A percentile compares a stretch with the other conserved stretches of the same genome.
Conservation (phyloP, 2,888 invertebrate genomes). For the Andrena bucephala region DNA sequence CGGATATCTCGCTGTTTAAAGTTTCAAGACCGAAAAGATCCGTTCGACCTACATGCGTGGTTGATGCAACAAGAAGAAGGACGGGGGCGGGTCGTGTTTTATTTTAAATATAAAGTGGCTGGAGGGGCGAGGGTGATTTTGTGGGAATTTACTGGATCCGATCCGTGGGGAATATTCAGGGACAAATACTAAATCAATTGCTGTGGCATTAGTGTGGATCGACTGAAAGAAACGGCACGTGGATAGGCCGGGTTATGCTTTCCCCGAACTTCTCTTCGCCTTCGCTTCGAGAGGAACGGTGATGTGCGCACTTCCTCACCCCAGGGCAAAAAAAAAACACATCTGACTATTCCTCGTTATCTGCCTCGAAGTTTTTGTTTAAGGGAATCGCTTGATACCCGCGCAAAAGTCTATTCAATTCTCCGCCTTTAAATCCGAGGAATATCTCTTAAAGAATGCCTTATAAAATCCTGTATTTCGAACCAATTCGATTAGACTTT, state of each 20-base stretch:
- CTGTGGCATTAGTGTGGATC: neutral
- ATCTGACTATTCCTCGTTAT: neutral
- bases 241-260: neutral
- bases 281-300: no score
- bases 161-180: neutral
- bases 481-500: constrained; percentile 33
- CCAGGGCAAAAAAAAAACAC: neutral
- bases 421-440: constrained; percentile 18
- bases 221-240: neutral
- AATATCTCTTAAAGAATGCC: neutral
- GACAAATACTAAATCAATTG: constrained; percentile 1
- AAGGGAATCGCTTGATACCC: neutral
- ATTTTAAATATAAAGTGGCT: constrained; percentile 37
- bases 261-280: neutral
- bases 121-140: neutral
- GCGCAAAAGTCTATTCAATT: constrained; percentile 8
- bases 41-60: constrained; percentile 42
- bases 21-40: constrained; percentile 28
- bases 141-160: neutral
- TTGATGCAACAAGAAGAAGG: constrained; percentile 12
- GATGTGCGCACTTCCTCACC: no score
- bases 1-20: constrained; percentile 19
- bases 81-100: neutral
- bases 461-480: constrained; percentile 28
- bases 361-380: neutral